Evolutionary conservation across 1,140 invertebrate genomes (phyloP), one percentile per base, ranked within the genome.

Genomic region (Drosophila tani): DNA sequence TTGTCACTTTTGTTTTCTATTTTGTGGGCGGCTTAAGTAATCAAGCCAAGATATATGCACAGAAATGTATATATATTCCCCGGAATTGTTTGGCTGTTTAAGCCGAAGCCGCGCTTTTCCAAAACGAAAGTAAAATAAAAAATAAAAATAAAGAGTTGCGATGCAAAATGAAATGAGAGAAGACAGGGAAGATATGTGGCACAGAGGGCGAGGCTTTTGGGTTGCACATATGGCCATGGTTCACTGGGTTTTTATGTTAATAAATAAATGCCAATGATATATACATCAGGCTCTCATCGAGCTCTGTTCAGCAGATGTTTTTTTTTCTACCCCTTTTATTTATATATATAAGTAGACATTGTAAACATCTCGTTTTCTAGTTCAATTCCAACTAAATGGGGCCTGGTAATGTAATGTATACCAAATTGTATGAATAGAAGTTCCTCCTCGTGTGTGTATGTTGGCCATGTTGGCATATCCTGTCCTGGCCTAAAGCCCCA

Each of bases 171-270:
- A 67, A 77, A 82, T 43, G 53, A 71, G 64, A 71, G 81, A 74
- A 74, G 63, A 66, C 67, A 46, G 43, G 43, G 81, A 73, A 66
- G 75, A 41, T 69, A 80, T 85, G 82, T 84, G 77, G 82, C 60
- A 58, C 77, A 84, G 24, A 15, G 41, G 45, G 21, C 24, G 21
- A 43, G 40, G 50, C 17, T 19, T 43, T 41, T 45, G 80, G 80
- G 63, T 17, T 71, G 45, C 46, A 59, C 19, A 55, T 40, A 55
- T 58, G 76, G 51, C 47, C 81, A 88, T 88, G 84, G 81, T 81
- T 88, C 84, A 88, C 84, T 88, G 84, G 78, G 62, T 88, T 90
- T 88, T 88, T 88, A 88, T 88, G 84, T 90, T 87, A 87, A 87
- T 88, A 87, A 88, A 87, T 79, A 79, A 79, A 79, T 79, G 75